Evolutionary conservation across 2,113 vertebrate species (phyloP).

Genomic region (Aramus guarauna): DNA sequence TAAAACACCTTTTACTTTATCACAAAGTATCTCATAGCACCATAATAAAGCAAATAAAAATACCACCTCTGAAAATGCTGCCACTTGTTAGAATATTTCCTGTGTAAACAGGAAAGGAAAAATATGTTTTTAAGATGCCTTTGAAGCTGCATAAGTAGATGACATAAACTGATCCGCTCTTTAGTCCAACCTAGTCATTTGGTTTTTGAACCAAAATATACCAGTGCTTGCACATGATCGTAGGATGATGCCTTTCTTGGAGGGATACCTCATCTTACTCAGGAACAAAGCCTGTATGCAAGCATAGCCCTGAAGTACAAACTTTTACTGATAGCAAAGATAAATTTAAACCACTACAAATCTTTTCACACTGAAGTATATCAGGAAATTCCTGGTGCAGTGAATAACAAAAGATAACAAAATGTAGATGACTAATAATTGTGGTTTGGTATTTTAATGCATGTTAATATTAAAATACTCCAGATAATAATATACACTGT

Average conservation of each 20-base stretch:
- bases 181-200: too few species aligned
- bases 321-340: not conserved
- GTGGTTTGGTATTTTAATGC: not conserved
- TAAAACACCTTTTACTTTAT: not conserved
- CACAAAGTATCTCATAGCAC: not conserved
- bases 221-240: not conserved
- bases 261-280: not conserved
- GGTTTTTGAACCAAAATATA: not conserved
- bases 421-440: not conserved
- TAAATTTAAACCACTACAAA: not conserved
- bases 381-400: not conserved
- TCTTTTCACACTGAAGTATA: not conserved
- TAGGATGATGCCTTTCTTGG: not conserved
- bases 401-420: not conserved
- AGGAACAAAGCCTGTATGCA: not conserved
- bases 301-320: not conserved
- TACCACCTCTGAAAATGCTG: not conserved
- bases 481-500: not conserved
- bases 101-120: not conserved
- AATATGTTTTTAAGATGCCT: not conserved
- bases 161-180: too few species aligned
- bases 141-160: too few species aligned
- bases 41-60: not conserved
- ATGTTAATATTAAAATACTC: not conserved
- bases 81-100: not conserved